A percentile compares a stretch with the other conserved stretches of the same genome.
phyloP scores from a whole-genome alignment of 2,888 invertebrate genomes.

The Amphipyra tragopoginis region DNA sequence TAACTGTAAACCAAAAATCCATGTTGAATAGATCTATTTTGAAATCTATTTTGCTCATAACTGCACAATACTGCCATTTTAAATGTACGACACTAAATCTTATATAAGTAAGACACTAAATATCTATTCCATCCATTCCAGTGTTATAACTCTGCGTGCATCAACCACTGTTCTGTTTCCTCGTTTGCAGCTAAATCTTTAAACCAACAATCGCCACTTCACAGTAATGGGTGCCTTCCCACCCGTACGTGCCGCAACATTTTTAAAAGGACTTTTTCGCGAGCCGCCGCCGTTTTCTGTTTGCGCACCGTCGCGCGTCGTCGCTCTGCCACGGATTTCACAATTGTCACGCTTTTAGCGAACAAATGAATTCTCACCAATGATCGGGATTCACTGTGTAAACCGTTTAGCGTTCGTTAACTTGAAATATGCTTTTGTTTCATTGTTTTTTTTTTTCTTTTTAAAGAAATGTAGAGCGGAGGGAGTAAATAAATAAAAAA shows the following conservation, averaged over 20 bases:
- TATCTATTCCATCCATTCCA: constrained; percentile 8
- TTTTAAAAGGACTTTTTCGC: constrained; percentile 90
- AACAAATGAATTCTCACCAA: constrained; percentile 83
- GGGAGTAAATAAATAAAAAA: constrained; percentile 34
- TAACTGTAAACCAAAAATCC: too few relatives aligned
- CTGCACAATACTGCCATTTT: too few relatives aligned
- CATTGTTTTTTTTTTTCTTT: constrained; percentile 1
- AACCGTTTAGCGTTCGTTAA: constrained; percentile 79
- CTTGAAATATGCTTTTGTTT: constrained; percentile 55
- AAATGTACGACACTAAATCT: too few relatives aligned
- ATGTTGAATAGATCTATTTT: too few relatives aligned
- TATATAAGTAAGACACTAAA: too few relatives aligned
- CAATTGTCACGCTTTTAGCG: constrained; percentile 84
- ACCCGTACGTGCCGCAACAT: constrained; percentile 88
- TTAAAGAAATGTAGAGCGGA: constrained; percentile 3
- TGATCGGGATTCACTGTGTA: constrained; percentile 81
- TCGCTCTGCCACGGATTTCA: constrained; percentile 69
- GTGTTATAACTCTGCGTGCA: constrained; percentile 1
- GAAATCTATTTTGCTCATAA: too few relatives aligned
- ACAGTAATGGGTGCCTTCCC: constrained; percentile 87
- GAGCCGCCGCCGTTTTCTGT: constrained; percentile 78
- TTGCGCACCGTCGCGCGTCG: constrained; percentile 72
- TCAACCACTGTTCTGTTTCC: constrained; percentile 59
- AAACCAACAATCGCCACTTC: constrained; percentile 88
- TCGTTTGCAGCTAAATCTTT: constrained; percentile 84